A percentile compares a stretch with the other conserved stretches of the same genome.
These are phyloP conservation scores for Rhagonycha fulva DNA, from an alignment of 2,888 invertebrate genomes.

Conservation along the genomic window DNA sequence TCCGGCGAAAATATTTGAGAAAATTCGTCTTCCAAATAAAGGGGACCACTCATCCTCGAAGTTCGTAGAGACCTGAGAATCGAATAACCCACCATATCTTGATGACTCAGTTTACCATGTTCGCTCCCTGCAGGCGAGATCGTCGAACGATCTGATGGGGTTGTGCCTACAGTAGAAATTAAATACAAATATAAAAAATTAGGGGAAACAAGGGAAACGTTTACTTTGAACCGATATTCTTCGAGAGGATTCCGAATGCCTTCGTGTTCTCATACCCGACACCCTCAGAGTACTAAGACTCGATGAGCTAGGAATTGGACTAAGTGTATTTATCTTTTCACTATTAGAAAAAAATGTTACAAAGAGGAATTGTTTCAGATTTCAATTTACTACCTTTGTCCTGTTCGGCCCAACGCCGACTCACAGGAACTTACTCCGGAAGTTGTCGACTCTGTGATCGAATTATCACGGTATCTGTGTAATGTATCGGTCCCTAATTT, in stretches of 20 bases:
- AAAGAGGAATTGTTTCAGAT: background rate
- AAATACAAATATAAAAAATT: background rate
- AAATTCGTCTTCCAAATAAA: conserved; percentile 67
- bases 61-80: conserved; percentile 69
- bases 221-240: conserved; percentile 64
- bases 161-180: conserved; percentile 51
- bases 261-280: conserved; percentile 47
- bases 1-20: conserved; percentile 52
- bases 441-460: conserved; percentile 77
- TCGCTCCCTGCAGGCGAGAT: conserved; percentile 61
- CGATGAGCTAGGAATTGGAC: conserved; percentile 87
- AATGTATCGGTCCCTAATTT: conserved; percentile 42
- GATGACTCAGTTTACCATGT: conserved; percentile 65
- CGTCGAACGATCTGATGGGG: conserved; percentile 59
- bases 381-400: conserved; percentile 54
- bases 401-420: conserved; percentile 65
- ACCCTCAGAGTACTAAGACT: conserved; percentile 59
- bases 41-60: conserved; percentile 61
- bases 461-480: conserved; percentile 61
- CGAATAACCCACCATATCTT: conserved; percentile 78
- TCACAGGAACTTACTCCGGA: conserved; percentile 84
- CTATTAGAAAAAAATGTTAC: conserved; percentile 53
- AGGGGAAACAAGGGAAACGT: conserved; percentile 33
- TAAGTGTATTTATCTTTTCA: conserved; percentile 77
- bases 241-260: conserved; percentile 59